phyloP scores from a whole-genome alignment of 1,140 invertebrate genomes.

The Anthonomus grandis region DNA sequence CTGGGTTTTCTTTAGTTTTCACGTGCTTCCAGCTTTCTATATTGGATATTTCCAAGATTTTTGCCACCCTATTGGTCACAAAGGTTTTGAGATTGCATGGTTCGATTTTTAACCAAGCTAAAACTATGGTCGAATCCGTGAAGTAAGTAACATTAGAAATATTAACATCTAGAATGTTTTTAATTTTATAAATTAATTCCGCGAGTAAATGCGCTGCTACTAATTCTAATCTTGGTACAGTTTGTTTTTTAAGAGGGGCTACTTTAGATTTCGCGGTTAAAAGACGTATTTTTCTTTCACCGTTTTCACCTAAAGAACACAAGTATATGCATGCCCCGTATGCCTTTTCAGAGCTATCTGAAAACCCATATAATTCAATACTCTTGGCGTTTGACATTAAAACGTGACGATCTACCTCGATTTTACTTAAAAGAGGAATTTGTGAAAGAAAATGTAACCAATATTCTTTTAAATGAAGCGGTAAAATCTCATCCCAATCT shows the following conservation, averaged over 20 bases:
- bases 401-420: background rate
- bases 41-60: slow-evolving; percentile 41
- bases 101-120: slow-evolving; percentile 35
- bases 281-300: slow-evolving; percentile 18
- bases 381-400: background rate
- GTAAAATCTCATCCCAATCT: slow-evolving; percentile 45
- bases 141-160: slow-evolving; percentile 37
- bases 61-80: slow-evolving; percentile 43
- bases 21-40: slow-evolving; percentile 43
- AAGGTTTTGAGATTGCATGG: slow-evolving; percentile 37
- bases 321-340: slow-evolving; percentile 42
- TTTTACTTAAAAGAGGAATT: background rate
- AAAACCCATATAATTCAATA: slow-evolving; percentile 37
- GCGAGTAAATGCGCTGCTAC: slow-evolving; percentile 29
- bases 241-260: slow-evolving; percentile 40
- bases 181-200: slow-evolving; percentile 22
- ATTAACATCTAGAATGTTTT: slow-evolving; percentile 13
- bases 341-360: slow-evolving; percentile 38
- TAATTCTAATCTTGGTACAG: slow-evolving; percentile 35
- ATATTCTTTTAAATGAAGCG: background rate
- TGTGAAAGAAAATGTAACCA: background rate
- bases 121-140: slow-evolving; percentile 48
- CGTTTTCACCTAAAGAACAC: slow-evolving; percentile 15
- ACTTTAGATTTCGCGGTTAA: slow-evolving; percentile 39
- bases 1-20: slow-evolving; percentile 17